Percentiles rank a stretch among this genome's conserved stretches.
Evolutionary conservation across 2,888 invertebrate species (phyloP).

Genomic region (Gerris lacustris): DNA sequence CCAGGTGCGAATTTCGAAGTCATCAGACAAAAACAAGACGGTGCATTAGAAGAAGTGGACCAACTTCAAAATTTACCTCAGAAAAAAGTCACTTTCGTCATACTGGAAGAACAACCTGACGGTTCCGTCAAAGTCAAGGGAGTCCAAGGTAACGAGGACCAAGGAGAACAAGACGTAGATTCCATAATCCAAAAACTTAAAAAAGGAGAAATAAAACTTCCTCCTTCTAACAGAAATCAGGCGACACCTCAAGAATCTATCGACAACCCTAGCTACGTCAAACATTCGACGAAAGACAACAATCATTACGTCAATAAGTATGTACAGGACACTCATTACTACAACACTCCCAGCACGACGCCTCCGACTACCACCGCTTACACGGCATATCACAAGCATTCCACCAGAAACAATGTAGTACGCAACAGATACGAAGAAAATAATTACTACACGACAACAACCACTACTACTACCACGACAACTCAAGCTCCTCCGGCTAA

Average conservation of each 20-base stretch:
- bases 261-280: slow-evolving; percentile 28
- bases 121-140: slow-evolving; percentile 76
- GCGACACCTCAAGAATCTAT: slow-evolving; percentile 28
- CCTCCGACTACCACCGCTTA: slow-evolving; percentile 27
- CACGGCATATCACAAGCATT: not conserved
- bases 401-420: slow-evolving; percentile 24
- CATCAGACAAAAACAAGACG: slow-evolving; percentile 60
- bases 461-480: slow-evolving; percentile 21
- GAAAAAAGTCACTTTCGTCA: slow-evolving; percentile 76
- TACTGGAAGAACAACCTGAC: slow-evolving; percentile 72
- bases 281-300: slow-evolving; percentile 21
- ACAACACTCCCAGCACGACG: slow-evolving; percentile 30
- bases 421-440: slow-evolving; percentile 24
- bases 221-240: slow-evolving; percentile 42
- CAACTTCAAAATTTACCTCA: slow-evolving; percentile 48
- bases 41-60: slow-evolving; percentile 55
- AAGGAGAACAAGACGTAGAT: slow-evolving; percentile 55
- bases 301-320: slow-evolving; percentile 4
- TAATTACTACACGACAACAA: not conserved
- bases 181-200: slow-evolving; percentile 67
- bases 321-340: not conserved
- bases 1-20: slow-evolving; percentile 69
- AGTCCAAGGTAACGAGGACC: slow-evolving; percentile 60
- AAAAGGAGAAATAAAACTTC: slow-evolving; percentile 67
- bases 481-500: slow-evolving; percentile 24